Base-by-base conservation (phyloP, 2,888 invertebrate genomes). In the Meteorus colon region DNA sequence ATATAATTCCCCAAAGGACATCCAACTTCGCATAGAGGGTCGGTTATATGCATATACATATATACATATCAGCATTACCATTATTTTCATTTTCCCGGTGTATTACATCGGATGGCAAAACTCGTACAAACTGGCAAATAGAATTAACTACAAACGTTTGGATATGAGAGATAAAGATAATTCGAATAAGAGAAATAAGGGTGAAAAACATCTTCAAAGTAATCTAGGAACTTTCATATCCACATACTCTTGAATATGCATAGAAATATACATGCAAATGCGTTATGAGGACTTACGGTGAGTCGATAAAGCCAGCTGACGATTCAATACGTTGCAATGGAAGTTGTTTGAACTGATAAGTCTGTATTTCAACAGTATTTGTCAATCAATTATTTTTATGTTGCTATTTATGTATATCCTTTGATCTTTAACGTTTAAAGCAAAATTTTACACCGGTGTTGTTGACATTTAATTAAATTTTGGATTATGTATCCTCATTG, bases 1-100 rank as follows among this genome's bases (percentile, higher is more conserved):
- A 55, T 55, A 19, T 55, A 55, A 55, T 55, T 48, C 55, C 55
- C 55, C 55, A 19, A 55, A 55, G 55, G 19, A 19, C 19, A 55
- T 55, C 19, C 19, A 55, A 55, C 19, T 55, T 19, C 1, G 19
- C 55, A 55, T 19, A 55, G 55, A 55, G 55, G 19, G 19, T 55
- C 4, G 19, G n/a, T 8, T 55, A 8, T 48, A 48, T 41, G 41
- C n/a, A 48, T 48, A 48, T n/a, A 48, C 48, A 55, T 19, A 55
- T 55, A 19, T 55, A 55, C n/a, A 55, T 24, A 55, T 62, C 4
- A 62, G 16, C n/a, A 31, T 31, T 31, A 16, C 29, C 29, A 62
- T 62, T 29, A 62, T 62, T 62, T n/a, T 62, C 62, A 31, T 62
- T 62, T 29, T 29, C 29, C 8, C 16, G 14, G 31, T 62, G 29